Percentiles rank a stretch among this genome's conserved stretches.
These are phyloP conservation scores for Chloropsis hardwickii DNA, from an alignment of 2,113 vertebrate genomes.

Conservation along the genomic window DNA sequence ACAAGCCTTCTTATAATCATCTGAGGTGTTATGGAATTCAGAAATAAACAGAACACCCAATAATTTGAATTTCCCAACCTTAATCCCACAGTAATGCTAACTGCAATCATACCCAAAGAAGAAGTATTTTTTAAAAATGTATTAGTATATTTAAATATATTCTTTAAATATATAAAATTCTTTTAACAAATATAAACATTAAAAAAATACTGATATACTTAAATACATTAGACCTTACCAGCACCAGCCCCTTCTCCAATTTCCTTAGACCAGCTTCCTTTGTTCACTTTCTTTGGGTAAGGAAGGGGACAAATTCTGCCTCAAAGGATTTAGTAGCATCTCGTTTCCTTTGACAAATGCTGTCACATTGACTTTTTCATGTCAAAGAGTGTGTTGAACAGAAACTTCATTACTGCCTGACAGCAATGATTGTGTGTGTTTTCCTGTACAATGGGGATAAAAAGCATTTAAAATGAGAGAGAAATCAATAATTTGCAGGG, in stretches of 20 bases:
- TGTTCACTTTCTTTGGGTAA: not conserved
- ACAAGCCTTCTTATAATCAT: not conserved
- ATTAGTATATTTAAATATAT: no score
- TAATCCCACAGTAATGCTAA: not conserved
- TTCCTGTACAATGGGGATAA: not conserved
- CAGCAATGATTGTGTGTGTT: not conserved
- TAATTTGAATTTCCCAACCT: not conserved
- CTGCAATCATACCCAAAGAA: not conserved
- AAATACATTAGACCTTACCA: not conserved
- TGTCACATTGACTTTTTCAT: not conserved
- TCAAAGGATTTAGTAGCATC: not conserved
- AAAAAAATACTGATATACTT: no score
- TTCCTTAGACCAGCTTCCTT: not conserved
- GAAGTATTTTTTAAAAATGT: not conserved
- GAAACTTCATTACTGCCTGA: conserved; percentile 17
- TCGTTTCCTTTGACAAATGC: conserved; percentile 23
- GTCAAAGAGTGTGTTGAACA: not conserved
- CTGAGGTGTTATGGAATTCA: not conserved
- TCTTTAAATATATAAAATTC: no score
- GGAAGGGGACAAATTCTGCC: not conserved
- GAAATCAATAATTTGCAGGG: not conserved
- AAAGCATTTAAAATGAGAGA: not conserved
- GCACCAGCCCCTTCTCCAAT: not conserved
- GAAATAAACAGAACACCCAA: not conserved
- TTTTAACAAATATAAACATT: no score